Evolutionary conservation across 2,797 vertebrate species (phyloP), one percentile per base, ranked within the genome.

Genomic region (Gephyroberyx darwinii): DNA sequence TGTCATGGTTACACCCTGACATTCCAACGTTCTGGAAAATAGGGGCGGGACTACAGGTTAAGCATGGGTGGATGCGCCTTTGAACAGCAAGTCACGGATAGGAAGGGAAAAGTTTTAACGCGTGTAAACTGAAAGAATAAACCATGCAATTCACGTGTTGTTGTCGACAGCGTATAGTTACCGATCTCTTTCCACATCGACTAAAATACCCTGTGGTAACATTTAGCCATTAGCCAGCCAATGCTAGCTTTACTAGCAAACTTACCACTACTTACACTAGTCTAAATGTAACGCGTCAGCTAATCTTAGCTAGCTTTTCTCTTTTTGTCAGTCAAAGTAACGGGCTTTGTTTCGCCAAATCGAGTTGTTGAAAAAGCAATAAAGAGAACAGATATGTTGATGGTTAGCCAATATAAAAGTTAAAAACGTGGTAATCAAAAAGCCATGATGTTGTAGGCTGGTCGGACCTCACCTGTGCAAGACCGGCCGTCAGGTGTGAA

Each of bases 21-120:
- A 90, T 90, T 92, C 89, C 87, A 85, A 78, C 85, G 87, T 86
- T 80, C 14, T 88, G 90, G 84, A 82, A 74, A 67, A 62, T 5
- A 26, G 65, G 78, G 93, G 93, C 89, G 93, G 92, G 90, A 71
- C 83, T 41, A 14, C 0, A 0, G n/a, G 33, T 62, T 68, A 45
- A 94, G 92, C 94, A 94, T 5, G 93, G 82, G 81, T 86, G 94
- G 72, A 65, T 93, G 91, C 85, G 60, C 87, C 63, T 82, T 80
- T 50, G 41, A 69, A 54, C 66, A 60, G 79, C 71, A 53, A 85
- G 66, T 79, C 26, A 81, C 74, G 71, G 71, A 13, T 68, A 78
- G 80, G 81, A 53, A 81, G 79, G 26, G 83, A 71, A 74, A 77
- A 81, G 86, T 84, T 59, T 4, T 37, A 85, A 81, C 52, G 74